phyloP scores from a whole-genome alignment of 2,888 invertebrate species.

The Kryphioiulus occultus region DNA sequence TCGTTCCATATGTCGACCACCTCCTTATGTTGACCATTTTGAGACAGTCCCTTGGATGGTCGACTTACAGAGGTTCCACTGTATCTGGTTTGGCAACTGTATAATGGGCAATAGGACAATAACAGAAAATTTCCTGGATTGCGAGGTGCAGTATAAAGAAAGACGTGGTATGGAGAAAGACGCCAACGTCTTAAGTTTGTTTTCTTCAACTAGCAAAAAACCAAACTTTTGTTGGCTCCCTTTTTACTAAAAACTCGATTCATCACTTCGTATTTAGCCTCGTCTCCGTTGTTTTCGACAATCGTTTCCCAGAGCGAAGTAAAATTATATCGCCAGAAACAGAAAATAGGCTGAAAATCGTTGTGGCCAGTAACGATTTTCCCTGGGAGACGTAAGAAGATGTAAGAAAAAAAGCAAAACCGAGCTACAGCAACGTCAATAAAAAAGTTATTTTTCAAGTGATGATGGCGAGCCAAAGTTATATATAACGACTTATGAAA shows the following conservation, averaged over 20 bases:
- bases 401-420: background rate
- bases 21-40: too few species aligned
- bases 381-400: too few species aligned
- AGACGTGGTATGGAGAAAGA: background rate
- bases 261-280: background rate
- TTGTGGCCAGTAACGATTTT: conserved; percentile 2
- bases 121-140: background rate
- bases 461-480: conserved; percentile 26
- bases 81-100: background rate
- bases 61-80: too few species aligned
- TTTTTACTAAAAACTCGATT: conserved; percentile 18
- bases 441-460: conserved; percentile 35
- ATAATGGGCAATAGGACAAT: background rate
- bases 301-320: background rate
- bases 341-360: background rate
- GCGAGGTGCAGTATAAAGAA: background rate
- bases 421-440: background rate
- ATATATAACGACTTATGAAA: conserved; percentile 20
- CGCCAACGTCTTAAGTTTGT: background rate
- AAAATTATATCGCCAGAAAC: conserved; percentile 14
- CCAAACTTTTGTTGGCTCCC: background rate
- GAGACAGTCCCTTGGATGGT: too few species aligned
- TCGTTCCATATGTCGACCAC: too few species aligned
- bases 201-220: background rate
- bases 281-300: conserved; percentile 16